Evolutionary conservation across 1,140 invertebrate genomes (phyloP).

Genomic region (Cyphomyrmex costatus): DNA sequence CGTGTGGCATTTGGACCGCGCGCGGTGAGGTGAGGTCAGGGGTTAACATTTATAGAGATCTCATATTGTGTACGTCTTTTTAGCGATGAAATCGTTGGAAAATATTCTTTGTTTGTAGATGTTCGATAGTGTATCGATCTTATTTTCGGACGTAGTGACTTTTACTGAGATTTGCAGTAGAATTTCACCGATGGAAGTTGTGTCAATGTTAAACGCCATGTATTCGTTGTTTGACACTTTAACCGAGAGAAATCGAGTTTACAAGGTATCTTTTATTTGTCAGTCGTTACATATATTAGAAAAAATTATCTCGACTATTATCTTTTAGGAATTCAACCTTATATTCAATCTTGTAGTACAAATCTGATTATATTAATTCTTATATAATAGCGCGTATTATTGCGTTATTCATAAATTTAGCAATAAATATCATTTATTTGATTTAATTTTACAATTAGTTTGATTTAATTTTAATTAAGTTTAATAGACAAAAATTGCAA

Average conservation of each 20-base stretch:
- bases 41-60: no score
- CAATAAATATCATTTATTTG: background rate
- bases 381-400: no score
- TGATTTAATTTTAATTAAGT: background rate
- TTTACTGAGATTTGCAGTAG: slow-evolving; percentile 98
- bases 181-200: slow-evolving; percentile 98
- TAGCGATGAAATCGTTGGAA: background rate
- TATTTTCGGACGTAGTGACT: slow-evolving; percentile 98
- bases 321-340: background rate
- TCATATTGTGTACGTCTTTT: no score
- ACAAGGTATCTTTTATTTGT: slow-evolving; percentile 91
- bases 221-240: slow-evolving; percentile 97
- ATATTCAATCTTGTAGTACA: background rate
- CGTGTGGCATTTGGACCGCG: no score
- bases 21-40: no score
- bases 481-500: background rate
- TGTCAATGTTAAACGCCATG: slow-evolving; percentile 98
- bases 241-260: slow-evolving; percentile 96
- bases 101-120: slow-evolving; percentile 89
- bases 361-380: background rate
- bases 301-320: slow-evolving; percentile 49
- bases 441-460: background rate
- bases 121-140: slow-evolving; percentile 97
- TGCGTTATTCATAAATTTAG: background rate
- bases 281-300: slow-evolving; percentile 62